Base-by-base conservation (phyloP, 1,140 invertebrate species). In the Aphelenchoides avenae region DNA sequence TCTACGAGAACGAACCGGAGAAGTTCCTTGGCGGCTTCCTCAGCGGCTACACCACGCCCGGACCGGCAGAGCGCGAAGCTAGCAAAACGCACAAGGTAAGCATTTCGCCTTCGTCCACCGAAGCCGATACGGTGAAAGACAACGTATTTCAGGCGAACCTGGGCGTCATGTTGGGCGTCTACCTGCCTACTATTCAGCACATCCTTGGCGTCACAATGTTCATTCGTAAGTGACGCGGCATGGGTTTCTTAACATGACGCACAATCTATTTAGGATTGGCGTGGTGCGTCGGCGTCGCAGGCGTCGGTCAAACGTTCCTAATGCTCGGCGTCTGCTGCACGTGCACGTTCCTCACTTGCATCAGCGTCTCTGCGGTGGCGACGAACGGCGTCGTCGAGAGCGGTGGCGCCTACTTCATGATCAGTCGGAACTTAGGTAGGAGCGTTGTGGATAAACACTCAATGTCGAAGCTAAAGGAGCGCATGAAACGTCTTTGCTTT, bases 351-450 rank as follows among this genome's bases (percentile, higher is more conserved):
- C 79, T 96, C 43, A 97, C 94, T 18, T 89, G 92, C 33, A 96
- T 98, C 73, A 97, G 92, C 30, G 92, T 98, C 88, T 94, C 90
- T 72, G 94, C 94, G 27, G 97, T 99, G 66, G 94, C 94, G 36
- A 99, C 94, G 3, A 99, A 99, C 80, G 94, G 94, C 22, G 92
- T 96, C 47, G 92, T 99, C 30, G 75, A 75, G 52, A 63, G 70
- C 2, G 94, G 94, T 36, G 94, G 94, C 9, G 93, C 91, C 40
- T 98, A 99, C 80, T 99, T 98, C 78, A 96, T 98, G 92, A 97
- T 99, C 81, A 71, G 66, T 3, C 83, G 94, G 69, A 89, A 92
- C 52, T 83, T 98, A 29, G 18, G 18, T 18, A 36, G 11, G 53
- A 15, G 37, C 15, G 13, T 44, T 44, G 13, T n/a, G n/a, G n/a